These are phyloP conservation scores for Clavelina lepadiformis DNA, from an alignment of 23 tunicate genomes.

Conservation along the genomic window DNA sequence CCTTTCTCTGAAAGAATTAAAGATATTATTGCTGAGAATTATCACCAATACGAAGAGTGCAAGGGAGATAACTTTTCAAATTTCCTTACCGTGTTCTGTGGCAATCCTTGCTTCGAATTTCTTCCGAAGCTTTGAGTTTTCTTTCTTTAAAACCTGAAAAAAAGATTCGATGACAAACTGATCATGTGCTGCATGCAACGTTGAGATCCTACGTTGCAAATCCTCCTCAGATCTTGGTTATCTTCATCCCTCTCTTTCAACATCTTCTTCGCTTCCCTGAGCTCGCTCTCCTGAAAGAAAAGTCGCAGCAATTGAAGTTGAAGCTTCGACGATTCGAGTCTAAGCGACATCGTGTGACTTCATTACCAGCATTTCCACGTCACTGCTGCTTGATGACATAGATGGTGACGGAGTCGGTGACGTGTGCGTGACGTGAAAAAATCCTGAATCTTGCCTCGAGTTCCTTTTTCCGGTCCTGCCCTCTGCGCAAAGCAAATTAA, in stretches of 20 bases:
- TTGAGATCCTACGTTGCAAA: conserved; percentile 42
- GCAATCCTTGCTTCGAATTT: conserved; percentile 24
- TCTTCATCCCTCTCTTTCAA: conserved; percentile 19
- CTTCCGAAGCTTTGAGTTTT: conserved; percentile 41
- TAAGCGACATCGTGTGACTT: background rate
- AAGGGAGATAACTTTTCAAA: too few species aligned
- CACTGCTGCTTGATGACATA: conserved; percentile 5
- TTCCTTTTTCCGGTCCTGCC: too few species aligned
- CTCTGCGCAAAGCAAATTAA: too few species aligned
- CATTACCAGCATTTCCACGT: conserved; percentile 12
- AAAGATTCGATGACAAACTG: background rate
- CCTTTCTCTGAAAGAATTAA: too few species aligned
- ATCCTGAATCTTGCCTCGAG: too few species aligned
- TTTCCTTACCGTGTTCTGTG: conserved; percentile 14
- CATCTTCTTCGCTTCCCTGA: conserved; percentile 11
- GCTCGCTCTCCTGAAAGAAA: conserved; percentile 56
- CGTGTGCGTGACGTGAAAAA: background rate
- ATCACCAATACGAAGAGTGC: too few species aligned
- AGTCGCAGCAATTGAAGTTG: too few species aligned
- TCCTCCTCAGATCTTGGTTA: conserved; percentile 29
- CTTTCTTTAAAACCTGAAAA: conserved; percentile 33
- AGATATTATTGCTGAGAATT: too few species aligned
- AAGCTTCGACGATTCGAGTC: background rate
- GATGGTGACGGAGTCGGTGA: conserved; percentile 8
- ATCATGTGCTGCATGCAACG: background rate